Evolutionary conservation across 2,888 invertebrate genomes (phyloP).

Genomic region (Andrena fulva): DNA sequence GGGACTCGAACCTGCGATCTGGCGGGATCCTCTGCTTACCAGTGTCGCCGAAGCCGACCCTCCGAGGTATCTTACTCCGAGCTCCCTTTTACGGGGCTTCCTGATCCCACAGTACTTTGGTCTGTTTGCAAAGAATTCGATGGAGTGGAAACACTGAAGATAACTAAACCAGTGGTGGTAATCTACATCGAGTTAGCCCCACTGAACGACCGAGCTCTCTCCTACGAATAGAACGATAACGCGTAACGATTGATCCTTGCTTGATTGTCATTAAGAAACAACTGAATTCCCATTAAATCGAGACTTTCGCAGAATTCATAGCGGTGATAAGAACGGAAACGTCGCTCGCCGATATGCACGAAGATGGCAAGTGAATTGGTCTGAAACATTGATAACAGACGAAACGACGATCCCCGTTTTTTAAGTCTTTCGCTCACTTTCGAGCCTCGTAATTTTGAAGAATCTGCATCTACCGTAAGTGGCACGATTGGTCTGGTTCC

Average conservation of each 20-base stretch:
- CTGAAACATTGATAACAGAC: slow-evolving; percentile 14
- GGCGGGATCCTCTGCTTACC: too few species aligned
- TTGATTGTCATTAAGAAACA: slow-evolving; percentile 40
- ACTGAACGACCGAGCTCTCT: not conserved
- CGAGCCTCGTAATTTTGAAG: slow-evolving; percentile 1
- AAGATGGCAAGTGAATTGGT: slow-evolving; percentile 35
- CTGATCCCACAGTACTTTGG: not conserved
- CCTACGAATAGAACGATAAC: not conserved
- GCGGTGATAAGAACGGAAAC: slow-evolving; percentile 12
- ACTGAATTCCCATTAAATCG: slow-evolving; percentile 19
- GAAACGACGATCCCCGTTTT: slow-evolving; percentile 1
- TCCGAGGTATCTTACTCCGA: too few species aligned
- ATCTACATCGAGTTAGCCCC: slow-evolving; percentile 6
- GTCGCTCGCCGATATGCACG: slow-evolving; percentile 21
- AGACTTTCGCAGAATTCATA: slow-evolving; percentile 6
- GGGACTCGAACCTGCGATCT: too few species aligned
- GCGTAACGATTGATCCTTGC: slow-evolving; percentile 3
- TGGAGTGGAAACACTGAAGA: not conserved
- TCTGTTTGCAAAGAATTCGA: not conserved
- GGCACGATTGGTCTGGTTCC: slow-evolving; percentile 42
- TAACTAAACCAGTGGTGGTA: slow-evolving; percentile 14
- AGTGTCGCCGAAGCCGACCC: too few species aligned
- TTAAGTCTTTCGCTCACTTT: not conserved
- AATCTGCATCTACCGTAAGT: slow-evolving; percentile 39
- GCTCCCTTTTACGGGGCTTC: too few species aligned